phyloP scores from a whole-genome alignment of 1,140 invertebrate genomes.

The Anthonomus grandis region DNA sequence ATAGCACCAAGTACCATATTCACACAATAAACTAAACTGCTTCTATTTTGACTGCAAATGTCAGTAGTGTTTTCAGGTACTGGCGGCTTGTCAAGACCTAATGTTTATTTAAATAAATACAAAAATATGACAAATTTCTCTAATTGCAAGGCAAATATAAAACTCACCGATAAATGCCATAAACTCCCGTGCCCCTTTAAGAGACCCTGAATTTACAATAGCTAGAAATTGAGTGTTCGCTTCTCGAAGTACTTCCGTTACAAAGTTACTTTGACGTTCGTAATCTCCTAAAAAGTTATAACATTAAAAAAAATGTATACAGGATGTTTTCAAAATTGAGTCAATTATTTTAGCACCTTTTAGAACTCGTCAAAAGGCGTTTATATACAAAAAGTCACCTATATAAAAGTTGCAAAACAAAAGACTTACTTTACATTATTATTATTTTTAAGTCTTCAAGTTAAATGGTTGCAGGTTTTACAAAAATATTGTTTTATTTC shows the following conservation, averaged over 20 bases:
- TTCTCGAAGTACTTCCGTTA: constrained; percentile 72
- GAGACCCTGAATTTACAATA: constrained; percentile 54
- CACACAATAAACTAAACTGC: constrained; percentile 65
- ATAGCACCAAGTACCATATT: constrained; percentile 76
- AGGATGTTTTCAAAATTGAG: not conserved
- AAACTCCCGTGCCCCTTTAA: constrained; percentile 63
- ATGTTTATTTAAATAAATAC: too few species aligned
- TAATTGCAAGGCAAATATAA: too few species aligned
- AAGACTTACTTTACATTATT: too few species aligned
- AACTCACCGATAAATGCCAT: constrained; percentile 68
- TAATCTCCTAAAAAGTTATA: constrained; percentile 86
- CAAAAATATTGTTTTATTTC: too few species aligned
- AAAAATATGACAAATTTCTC: not conserved
- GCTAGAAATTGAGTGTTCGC: constrained; percentile 54
- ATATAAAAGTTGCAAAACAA: too few species aligned
- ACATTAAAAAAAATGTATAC: constrained; percentile 55
- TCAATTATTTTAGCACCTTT: not conserved
- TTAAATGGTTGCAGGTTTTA: too few species aligned
- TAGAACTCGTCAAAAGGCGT: not conserved
- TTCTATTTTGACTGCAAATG: constrained; percentile 57
- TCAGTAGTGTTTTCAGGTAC: constrained; percentile 59
- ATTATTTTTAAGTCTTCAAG: too few species aligned
- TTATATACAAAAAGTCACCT: not conserved
- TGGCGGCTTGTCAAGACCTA: constrained; percentile 40
- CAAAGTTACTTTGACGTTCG: constrained; percentile 76